Percentiles rank a stretch among this genome's conserved stretches.
phyloP scores from a whole-genome alignment of 2,797 vertebrate genomes.

The Cirrhinus molitorella region DNA sequence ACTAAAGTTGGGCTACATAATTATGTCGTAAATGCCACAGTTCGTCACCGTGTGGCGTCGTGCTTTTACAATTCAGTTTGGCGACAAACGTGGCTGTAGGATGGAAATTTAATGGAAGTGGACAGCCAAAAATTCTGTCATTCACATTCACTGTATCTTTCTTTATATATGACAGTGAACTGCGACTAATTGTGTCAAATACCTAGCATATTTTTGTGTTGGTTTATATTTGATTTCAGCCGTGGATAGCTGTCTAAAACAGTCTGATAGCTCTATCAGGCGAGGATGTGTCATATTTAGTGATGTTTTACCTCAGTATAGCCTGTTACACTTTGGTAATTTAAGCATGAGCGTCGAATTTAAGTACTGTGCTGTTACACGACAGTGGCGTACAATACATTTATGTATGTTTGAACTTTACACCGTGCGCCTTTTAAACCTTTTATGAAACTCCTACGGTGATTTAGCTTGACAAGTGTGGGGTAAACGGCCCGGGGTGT shows the following conservation, averaged over 20 bases:
- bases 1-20: background rate
- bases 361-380: background rate
- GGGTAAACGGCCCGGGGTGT: background rate
- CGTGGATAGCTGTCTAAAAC: background rate
- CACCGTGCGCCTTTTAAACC: background rate
- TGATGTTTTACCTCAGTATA: background rate
- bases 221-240: background rate
- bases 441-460: slow-evolving; percentile 12
- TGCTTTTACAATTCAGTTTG: background rate
- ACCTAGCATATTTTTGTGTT: background rate
- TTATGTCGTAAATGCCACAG: background rate
- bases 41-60: background rate
- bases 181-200: background rate
- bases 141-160: background rate
- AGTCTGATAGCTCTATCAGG: too few relatives aligned
- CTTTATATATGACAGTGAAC: background rate
- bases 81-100: background rate
- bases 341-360: background rate
- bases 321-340: background rate
- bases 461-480: background rate
- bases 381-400: background rate
- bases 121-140: background rate
- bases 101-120: background rate
- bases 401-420: slow-evolving; percentile 16
- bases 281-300: background rate